Evolutionary conservation across 2,113 vertebrate genomes (phyloP), one percentile per base, ranked within the genome.

Genomic region (Rana temporaria): DNA sequence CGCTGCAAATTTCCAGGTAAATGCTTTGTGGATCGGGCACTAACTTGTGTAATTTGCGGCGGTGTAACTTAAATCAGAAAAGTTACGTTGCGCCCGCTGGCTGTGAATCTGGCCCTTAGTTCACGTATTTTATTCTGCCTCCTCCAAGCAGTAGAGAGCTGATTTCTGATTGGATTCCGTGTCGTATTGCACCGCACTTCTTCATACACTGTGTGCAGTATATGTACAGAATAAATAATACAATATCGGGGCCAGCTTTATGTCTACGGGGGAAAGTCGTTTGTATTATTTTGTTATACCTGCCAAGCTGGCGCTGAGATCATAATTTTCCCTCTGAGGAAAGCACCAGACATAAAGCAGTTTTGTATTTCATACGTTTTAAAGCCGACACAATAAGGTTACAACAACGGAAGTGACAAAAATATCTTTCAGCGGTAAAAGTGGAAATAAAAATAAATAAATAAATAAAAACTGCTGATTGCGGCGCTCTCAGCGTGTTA

Each of bases 301-400:
- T 82, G 70, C 65, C 69, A 74, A 72, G 42, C 55, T 64, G n/a
- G 59, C 72, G 42, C 68, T 72, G 79, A 18, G 48, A 64, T 74
- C 70, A 82, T 82, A 71, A 81, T 81, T 81, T 81, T 81, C 57
- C 79, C 79, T 22, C 24, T 22, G 69, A 82, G 79, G 74, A 82
- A 82, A 82, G 60, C 48, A 73, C 60, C 53, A 66, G 79, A n/a
- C 20, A 52, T 42, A 72, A 81, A 71, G 24, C 70, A 74, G 62
- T 60, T 82, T 48, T 82, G 79, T 74, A 66, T 66, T 66, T 74
- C 62, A 74, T 66, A 66, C 57, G 62, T 82, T 82, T 82, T 74
- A 56, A 74, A 66, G 42, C 30, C 32, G 70, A 74, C 79, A 81
- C 79, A 82, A 82, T 82, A 82, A 64, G 69, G 79, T 82, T 74